Base-by-base conservation (phyloP, 2,797 vertebrate genomes). In the Melanitta fusca region DNA sequence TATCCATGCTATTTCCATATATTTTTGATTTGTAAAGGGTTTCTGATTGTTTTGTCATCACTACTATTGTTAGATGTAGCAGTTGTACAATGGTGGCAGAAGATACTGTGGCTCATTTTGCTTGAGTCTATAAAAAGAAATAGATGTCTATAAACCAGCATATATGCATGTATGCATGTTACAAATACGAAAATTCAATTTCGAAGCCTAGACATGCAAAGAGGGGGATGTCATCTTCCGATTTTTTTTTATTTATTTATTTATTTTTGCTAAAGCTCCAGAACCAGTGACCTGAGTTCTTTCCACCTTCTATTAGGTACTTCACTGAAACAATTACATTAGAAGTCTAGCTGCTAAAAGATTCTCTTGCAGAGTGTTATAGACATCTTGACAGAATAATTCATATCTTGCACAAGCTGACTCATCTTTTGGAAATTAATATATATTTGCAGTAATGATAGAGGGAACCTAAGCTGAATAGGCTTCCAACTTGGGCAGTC, bases 351-450 rank as follows among this genome's bases (percentile, higher is more conserved):
- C 66, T 85, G 43, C 56, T 45, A 47, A 72, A 81, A 86, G 12
- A 8, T 18, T 84, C 32, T 73, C 36, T 62, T 68, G 8, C n/a
- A 43, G 43, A 77, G 22, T 74, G 6, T 64, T 92, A 25, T 11
- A 85, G 69, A 69, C 28, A 65, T 49, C 65, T 54, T 80, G 87
- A 89, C 47, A 91, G 34, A 91, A 92, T 92, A 68, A 89, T 95
- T 92, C 17, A 78, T 85, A 21, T 80, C 57, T 80, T 78, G 34
- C 9, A 54, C 14, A 69, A 89, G 49, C 75, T 93, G 82, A 71
- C 36, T 93, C 24, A 80, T 49, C 68, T 87, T 93, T 89, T 56
- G 1, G 10, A 83, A 92, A 85, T 95, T 61, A 91, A 30, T 88
- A 49, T 68, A 8, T 95, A 80, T 93, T 91, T 80, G 25, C 54